Percentiles rank a stretch among this genome's conserved stretches.
phyloP scores from a whole-genome alignment of 1,140 invertebrate genomes.

The Proctacanthus coquilletti region DNA sequence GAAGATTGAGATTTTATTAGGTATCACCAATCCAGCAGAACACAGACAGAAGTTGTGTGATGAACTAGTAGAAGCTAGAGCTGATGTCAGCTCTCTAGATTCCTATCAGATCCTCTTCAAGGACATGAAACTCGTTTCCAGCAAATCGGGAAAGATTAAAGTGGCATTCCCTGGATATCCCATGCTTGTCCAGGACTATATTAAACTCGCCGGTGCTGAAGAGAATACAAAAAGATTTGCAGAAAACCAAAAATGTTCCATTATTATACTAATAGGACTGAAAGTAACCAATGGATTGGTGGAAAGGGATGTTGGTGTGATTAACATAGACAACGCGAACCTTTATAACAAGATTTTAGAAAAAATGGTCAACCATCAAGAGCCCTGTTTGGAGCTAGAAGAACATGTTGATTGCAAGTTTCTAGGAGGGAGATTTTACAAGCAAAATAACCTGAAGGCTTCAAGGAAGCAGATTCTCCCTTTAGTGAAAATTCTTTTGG shows the following conservation, averaged over 20 bases:
- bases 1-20: slow-evolving; percentile 28
- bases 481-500: slow-evolving; percentile 33
- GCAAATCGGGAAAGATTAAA: slow-evolving; percentile 14
- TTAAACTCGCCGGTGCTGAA: slow-evolving; percentile 27
- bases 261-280: slow-evolving; percentile 37
- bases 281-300: slow-evolving; percentile 26
- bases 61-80: slow-evolving; percentile 38
- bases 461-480: slow-evolving; percentile 47
- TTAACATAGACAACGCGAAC: slow-evolving; percentile 17
- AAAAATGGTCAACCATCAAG: slow-evolving; percentile 9
- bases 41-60: slow-evolving; percentile 28
- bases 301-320: slow-evolving; percentile 36
- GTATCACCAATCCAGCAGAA: slow-evolving; percentile 9
- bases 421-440: slow-evolving; percentile 28
- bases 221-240: slow-evolving; percentile 33
- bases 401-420: slow-evolving; percentile 13
- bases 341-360: slow-evolving; percentile 12
- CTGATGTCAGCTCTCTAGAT: slow-evolving; percentile 37
- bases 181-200: slow-evolving; percentile 36
- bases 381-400: slow-evolving; percentile 11
- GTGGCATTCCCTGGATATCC: slow-evolving; percentile 43
- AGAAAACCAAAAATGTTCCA: slow-evolving; percentile 19
- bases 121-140: slow-evolving; percentile 41
- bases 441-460: slow-evolving; percentile 36
- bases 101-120: slow-evolving; percentile 41